These are phyloP conservation scores for Argyresthia albistria DNA, from an alignment of 2,888 invertebrate species.

Conservation along the genomic window DNA sequence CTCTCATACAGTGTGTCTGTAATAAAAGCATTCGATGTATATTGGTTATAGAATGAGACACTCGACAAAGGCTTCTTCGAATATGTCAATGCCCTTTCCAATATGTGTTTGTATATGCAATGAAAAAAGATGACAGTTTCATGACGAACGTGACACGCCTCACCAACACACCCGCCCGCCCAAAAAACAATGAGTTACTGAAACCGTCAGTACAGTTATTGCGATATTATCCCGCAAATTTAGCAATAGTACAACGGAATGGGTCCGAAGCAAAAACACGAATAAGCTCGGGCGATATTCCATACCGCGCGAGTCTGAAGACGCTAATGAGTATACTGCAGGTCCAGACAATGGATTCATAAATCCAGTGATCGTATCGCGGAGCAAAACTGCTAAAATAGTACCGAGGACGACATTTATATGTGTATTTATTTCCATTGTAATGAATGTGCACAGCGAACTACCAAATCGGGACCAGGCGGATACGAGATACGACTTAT, in stretches of 20 bases:
- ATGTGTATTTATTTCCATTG: constrained; percentile 49
- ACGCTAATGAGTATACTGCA: constrained; percentile 51
- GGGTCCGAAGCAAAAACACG: constrained; percentile 2
- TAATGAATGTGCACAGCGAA: constrained; percentile 33
- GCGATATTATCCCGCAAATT: neutral
- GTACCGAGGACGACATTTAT: constrained; percentile 40
- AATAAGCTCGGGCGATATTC: constrained; percentile 9
- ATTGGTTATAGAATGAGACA: too few species aligned
- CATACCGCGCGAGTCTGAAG: constrained; percentile 19
- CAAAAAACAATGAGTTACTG: neutral
- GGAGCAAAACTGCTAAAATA: constrained; percentile 46
- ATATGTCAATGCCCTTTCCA: too few species aligned
- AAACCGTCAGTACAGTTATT: neutral
- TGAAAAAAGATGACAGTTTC: neutral
- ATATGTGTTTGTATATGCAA: too few species aligned
- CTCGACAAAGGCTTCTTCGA: too few species aligned
- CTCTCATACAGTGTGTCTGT: too few species aligned
- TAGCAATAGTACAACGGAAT: neutral
- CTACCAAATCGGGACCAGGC: constrained; percentile 29
- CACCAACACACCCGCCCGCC: neutral
- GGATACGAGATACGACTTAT: constrained; percentile 6
- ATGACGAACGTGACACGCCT: too few species aligned
- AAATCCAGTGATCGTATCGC: constrained; percentile 52
- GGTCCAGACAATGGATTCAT: constrained; percentile 48
- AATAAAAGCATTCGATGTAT: too few species aligned